Conservation (phyloP, 2,797 vertebrate species). For the Myotis pilosus region DNA sequence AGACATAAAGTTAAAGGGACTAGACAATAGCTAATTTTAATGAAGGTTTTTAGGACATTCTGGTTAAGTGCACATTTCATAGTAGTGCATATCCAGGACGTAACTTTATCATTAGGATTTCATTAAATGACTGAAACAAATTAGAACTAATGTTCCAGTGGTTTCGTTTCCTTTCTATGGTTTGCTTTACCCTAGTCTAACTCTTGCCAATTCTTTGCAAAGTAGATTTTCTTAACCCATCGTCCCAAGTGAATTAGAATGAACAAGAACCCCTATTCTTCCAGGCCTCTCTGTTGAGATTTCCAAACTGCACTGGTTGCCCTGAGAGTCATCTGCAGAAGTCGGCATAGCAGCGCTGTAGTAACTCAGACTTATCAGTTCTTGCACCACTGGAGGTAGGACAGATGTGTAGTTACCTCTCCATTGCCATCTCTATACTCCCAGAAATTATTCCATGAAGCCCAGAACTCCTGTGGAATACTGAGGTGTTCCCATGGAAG, state of each 20-base stretch:
- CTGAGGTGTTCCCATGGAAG: neutral
- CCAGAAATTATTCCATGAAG: neutral
- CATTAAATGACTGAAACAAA: constrained; percentile 64
- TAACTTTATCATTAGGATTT: constrained; percentile 32
- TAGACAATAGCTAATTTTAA: constrained; percentile 27
- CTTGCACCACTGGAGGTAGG: neutral
- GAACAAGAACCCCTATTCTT: constrained; percentile 63
- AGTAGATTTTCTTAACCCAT: constrained; percentile 55
- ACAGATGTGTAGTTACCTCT: neutral
- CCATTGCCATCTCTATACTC: neutral
- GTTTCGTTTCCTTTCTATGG: constrained; percentile 51
- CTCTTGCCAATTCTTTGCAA: constrained; percentile 62
- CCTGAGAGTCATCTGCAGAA: neutral
- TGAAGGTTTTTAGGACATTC: neutral
- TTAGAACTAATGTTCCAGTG: neutral
- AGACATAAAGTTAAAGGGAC: constrained; percentile 15
- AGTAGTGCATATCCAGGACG: neutral
- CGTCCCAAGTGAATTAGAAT: neutral
- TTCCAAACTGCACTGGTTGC: constrained; percentile 57
- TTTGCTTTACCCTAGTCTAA: constrained; percentile 27
- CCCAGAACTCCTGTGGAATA: neutral
- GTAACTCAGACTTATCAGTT: neutral
- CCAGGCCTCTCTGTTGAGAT: constrained; percentile 49
- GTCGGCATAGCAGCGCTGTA: neutral
- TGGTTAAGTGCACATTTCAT: constrained; percentile 22